Base-by-base conservation (phyloP, 2,888 invertebrate species). In the Xanthia icteritia region DNA sequence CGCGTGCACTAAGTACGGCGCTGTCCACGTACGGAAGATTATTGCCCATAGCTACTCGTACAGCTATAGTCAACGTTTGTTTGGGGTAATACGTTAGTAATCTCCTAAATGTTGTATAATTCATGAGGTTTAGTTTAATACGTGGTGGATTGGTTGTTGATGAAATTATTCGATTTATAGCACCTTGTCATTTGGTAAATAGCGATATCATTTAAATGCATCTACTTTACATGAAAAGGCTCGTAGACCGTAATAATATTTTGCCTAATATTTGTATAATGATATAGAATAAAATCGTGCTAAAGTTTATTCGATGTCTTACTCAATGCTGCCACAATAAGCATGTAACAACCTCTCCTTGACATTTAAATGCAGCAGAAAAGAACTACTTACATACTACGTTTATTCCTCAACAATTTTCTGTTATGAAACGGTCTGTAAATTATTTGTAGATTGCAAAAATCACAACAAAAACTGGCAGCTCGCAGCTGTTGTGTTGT, bases 21-120 rank as follows among this genome's bases (percentile, higher is more conserved):
- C 54, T 64, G 82, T 73, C 87, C 86, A 84, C 86, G 77, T 72
- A 64, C 61, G 54, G 81, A 81, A 85, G 86, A 85, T 84, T 78
- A 85, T 78, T 69, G 48, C 15, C 63, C 54, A 75, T 69, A 81
- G 60, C 56, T 65, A 81, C 27, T 13, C 27, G 39, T 20, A 69
- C 31, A 17, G n/a, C 63, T 85, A 73, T 65, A 66, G 54, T 0
- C 2, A 64, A 67, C 73, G 56, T 64, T 82, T 82, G 83, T 86
- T 61, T 27, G 51, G 23, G 60, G 27, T 82, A 82, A 82, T 86
- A 42, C 74, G 72, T 75, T 73, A 48, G 72, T 84, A 86, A 85
- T 85, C 86, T 73, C 66, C 45, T 77, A 81, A 73, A 84, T 72
- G 81, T 63, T 69, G 68, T 81, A 72, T 76, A 76, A 69, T 85